phyloP scores from a whole-genome alignment of 2,797 vertebrate genomes.

The Eleutherodactylus coqui region DNA sequence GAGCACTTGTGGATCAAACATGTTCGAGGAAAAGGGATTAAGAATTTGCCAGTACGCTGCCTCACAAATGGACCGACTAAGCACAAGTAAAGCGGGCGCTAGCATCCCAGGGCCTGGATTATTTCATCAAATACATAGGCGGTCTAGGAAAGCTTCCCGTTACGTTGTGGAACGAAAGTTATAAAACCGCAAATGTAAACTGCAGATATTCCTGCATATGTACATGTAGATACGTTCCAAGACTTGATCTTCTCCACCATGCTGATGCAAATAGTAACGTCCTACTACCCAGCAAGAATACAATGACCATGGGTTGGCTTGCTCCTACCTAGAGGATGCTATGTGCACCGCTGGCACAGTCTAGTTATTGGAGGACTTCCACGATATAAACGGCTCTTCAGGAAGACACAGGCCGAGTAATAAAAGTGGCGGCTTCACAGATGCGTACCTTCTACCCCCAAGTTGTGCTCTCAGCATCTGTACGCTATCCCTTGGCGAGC shows the following conservation, averaged over 20 bases:
- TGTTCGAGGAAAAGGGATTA: conserved; percentile 18
- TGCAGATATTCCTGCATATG: no score
- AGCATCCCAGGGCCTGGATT: not conserved
- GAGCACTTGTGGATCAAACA: conserved; percentile 34
- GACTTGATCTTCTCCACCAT: no score
- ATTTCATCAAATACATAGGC: not conserved
- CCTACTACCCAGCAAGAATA: not conserved
- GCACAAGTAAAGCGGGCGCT: not conserved
- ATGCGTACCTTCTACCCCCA: not conserved
- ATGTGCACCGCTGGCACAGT: not conserved
- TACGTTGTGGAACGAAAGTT: no score
- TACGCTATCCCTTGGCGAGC: not conserved
- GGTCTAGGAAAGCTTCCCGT: not conserved
- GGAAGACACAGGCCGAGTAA: not conserved
- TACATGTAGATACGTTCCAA: no score
- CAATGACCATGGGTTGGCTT: not conserved
- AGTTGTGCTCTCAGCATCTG: not conserved
- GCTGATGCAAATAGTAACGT: no score
- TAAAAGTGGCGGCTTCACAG: not conserved
- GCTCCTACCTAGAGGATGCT: not conserved
- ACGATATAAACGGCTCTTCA: not conserved
- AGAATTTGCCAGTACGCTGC: not conserved
- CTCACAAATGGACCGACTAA: conserved; percentile 7
- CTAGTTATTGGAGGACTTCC: not conserved
- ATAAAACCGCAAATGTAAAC: no score